phyloP scores from a whole-genome alignment of 1,140 invertebrate species.

The roundworm (Caenorhabditis elegans) region WBcel235 BX284605.5:9310001-9310500 shows the following conservation, averaged over 20 bases:
- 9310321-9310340: constrained; percentile 35
- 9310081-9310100: constrained; percentile 39
- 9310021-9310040: neutral
- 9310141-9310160: constrained; percentile 22
- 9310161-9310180: constrained; percentile 28
- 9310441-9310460: no score
- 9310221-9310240: constrained; percentile 26
- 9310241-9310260: constrained; percentile 32
- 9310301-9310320: neutral
- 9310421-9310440: no score
- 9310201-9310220: no score
- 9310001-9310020: neutral
- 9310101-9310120: constrained; percentile 48
- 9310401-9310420: no score
- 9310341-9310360: constrained; percentile 32
- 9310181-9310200: no score
- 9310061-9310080: constrained; percentile 35
- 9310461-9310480: no score
- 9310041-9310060: constrained; percentile 23
- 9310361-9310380: constrained; percentile 18
- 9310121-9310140: constrained; percentile 31
- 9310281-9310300: constrained; percentile 38
- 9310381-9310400: constrained; percentile 10
- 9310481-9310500: no score
- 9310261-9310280: constrained; percentile 44